Base-by-base conservation (phyloP, 2,888 invertebrate species). In the Lissonota sp. region DNA sequence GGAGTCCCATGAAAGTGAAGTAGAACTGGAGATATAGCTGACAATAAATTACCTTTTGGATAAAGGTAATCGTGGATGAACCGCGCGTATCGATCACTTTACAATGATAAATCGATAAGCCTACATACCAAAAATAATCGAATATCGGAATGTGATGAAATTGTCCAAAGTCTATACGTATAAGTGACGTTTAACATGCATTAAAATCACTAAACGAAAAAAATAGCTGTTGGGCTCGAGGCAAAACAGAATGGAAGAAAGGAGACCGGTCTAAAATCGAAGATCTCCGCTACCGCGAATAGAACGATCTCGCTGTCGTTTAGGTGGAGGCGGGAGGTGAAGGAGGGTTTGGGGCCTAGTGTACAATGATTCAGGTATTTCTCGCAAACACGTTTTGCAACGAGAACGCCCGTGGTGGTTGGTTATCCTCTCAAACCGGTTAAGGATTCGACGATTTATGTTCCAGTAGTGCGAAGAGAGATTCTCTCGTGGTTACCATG, bases 381-480 rank as follows among this genome's bases (percentile, higher is more conserved):
- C 69, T 76, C 75, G 53, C 72, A 40, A 63, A 42, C 53, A 53
- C 72, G 49, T 40, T 62, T 60, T 39, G 60, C 51, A 71, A 60
- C 60, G 60, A 72, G 3, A 46, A 37, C 85, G 80, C 83, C 84
- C 84, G 79, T 84, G 86, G 84, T 79, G 75, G 71, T 46, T 78
- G 79, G 77, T 73, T 77, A 83, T 75, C 84, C 79, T 80, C 84
- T 82, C 83, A 84, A 86, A 87, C 89, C 88, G 89, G 88, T 90
- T 89, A 86, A 86, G 87, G 87, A 88, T 89, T 87, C 85, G 85
- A 86, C 86, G 88, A 89, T 89, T 89, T 89, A 89, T 80, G 75
- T 80, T 70, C 75, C 63, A 71, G 74, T 78, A 66, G 71, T 66
- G 71, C 72, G 71, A 72, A 66, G 71, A 63, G 66, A 72, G 58